A percentile compares a stretch with the other conserved stretches of the same genome.
Evolutionary conservation across 2,113 vertebrate species (phyloP).

Genomic region (Sisor rabdophorus): DNA sequence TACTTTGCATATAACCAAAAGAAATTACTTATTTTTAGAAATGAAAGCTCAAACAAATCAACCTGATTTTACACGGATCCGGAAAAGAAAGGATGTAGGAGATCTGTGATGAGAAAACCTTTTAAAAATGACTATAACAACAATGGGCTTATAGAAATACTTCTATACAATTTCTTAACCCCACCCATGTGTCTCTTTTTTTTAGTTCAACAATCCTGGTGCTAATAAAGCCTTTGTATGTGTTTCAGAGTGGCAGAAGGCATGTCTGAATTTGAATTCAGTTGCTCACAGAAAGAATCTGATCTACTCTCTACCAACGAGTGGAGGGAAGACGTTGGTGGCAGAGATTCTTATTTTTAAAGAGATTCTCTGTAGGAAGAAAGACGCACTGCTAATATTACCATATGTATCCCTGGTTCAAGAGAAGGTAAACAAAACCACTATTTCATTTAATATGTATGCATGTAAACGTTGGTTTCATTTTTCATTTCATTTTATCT

Average conservation of each 20-base stretch:
- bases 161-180: too few relatives aligned
- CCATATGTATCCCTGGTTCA: constrained; percentile 94
- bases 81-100: not conserved
- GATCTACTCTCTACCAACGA: constrained; percentile 92
- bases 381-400: constrained; percentile 86
- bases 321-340: constrained; percentile 95
- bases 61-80: not conserved
- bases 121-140: too few relatives aligned
- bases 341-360: constrained; percentile 91
- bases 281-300: constrained; percentile 85
- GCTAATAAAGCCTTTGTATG: not conserved
- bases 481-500: too few relatives aligned
- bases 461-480: too few relatives aligned
- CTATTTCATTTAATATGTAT: not conserved
- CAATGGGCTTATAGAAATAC: too few relatives aligned
- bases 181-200: too few relatives aligned
- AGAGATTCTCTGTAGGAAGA: constrained; percentile 86
- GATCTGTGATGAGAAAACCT: not conserved
- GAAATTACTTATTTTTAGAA: not conserved
- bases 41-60: not conserved
- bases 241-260: constrained; percentile 87
- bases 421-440: constrained; percentile 79
- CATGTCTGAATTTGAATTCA: constrained; percentile 83
- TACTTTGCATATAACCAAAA: not conserved
- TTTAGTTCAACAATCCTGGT: not conserved